Base-by-base conservation (phyloP, 92 coral and sea anemone genomes). In the Pocillopora meandrina region DNA sequence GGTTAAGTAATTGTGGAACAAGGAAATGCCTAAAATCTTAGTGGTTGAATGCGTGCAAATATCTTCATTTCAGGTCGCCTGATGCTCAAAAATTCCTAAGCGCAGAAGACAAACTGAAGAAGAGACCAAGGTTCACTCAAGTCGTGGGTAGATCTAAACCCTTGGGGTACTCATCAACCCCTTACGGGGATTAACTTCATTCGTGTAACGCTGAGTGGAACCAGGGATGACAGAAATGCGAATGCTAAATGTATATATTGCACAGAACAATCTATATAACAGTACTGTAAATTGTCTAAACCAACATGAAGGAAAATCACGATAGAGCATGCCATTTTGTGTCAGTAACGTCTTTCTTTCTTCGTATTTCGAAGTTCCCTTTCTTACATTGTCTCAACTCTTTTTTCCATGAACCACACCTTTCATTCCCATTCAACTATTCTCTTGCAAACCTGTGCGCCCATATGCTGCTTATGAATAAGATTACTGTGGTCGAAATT, bases 81-180 rank as follows among this genome's bases (percentile, higher is more conserved):
- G 93, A 89, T 84, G 94, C 98, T 55, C 87, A 90, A 67, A 90
- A 84, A 61, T 94, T 94, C 74, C 88, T 86, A 60, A 86, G 96
- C 13, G 83, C 98, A 60, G 91, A 93, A 72, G 99, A 96, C 72
- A 96, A 96, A 82, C 87, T 96, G 26, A 96, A 89, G 82, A 95
- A 92, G 23, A 91, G 99, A n/a, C 99, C 99, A 61, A 83, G 99
- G 47, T 96, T 96, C 86, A 74, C 95, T 56, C 96, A 95, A 55
- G 95, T 95, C 23, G 99, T 96, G 74, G 99, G 99, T n/a, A 89
- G 95, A 21, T 94, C 98, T 19, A 94, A 92, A 84, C 93, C 98
- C 5, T 72, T 92, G 64, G 98, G 98, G 16, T 67, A 67, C 56
- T 84, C 88, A 15, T 12, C 83, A 47, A 55, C 83, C 15, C 56